Evolutionary conservation across 1,140 invertebrate species (phyloP), one percentile per base, ranked within the genome.

Genomic region (Onthophagus taurus): DNA sequence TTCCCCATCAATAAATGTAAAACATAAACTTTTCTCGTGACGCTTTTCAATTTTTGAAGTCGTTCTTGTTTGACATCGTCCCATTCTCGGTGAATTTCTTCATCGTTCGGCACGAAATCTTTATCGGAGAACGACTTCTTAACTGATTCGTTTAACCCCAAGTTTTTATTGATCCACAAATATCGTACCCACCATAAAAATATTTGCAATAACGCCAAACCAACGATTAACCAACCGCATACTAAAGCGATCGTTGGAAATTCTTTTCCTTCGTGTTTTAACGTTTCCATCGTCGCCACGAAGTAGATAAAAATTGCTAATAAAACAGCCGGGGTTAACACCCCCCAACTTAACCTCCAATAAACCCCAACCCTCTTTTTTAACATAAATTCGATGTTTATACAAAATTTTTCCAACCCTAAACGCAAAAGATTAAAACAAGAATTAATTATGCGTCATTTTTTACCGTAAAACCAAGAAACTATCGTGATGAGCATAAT

Each of bases 341-440:
- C 55, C n/a, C 74, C 76, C 88, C 88, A 91, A 42, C 81, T 86
- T 6, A 85, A 47, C 55, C 83, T 76, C 85, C 85, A 90, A 59
- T 88, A 90, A 9, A 76, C 54, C 1, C 79, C 75, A 0, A 85
- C 76, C 49, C 75, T 72, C 45, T 72, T 70, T 2, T 75, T 74
- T 18, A 86, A 64, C 86, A 90, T 90, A 49, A 75, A 80, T 51
- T 78, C 75, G 11, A 76, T 62, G 49, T 80, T 77, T 23, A 72
- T 63, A 42, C 77, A 70, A 18, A 81, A 66, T 14, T 75, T 74
- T 51, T 78, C 72, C 2, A 78, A 59, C 8, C 74, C 75, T 64
- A 66, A 59, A 49, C 72, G n/a, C 37, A 44, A n/a, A 31, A 3
- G 4, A 20, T 3, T 20, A 12, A 30, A 31, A 7, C 19, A 6